phyloP scores from a whole-genome alignment of 2,113 vertebrate genomes.

The Salvelinus namaycush region DNA sequence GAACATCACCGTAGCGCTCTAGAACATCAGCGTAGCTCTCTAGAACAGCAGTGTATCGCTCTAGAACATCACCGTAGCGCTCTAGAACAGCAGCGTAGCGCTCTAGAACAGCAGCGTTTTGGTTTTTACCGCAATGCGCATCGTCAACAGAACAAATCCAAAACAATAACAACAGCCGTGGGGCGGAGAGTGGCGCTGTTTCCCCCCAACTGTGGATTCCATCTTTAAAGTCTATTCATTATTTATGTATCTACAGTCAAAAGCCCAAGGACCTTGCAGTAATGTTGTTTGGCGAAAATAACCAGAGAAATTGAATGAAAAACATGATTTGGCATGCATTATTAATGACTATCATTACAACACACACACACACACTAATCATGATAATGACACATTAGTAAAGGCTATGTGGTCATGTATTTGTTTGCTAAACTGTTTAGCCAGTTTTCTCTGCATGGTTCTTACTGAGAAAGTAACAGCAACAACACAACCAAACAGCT shows the following conservation, averaged over 20 bases:
- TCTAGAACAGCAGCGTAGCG: too few relatives aligned
- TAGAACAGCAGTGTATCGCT: too few relatives aligned
- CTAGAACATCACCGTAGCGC: too few relatives aligned
- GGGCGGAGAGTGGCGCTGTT: constrained; percentile 47
- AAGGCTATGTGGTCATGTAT: constrained; percentile 64
- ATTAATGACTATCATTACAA: constrained; percentile 72
- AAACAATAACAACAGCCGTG: too few relatives aligned
- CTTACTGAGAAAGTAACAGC: constrained; percentile 10
- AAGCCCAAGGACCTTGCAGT: constrained; percentile 66
- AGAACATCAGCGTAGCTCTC: too few relatives aligned
- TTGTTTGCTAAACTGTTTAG: constrained; percentile 47
- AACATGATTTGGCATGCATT: constrained; percentile 68
- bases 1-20: too few relatives aligned
- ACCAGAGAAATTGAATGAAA: constrained; percentile 73
- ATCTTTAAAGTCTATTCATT: constrained; percentile 73
- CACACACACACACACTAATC: constrained; percentile 29
- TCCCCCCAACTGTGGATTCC: constrained; percentile 17
- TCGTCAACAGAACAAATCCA: too few relatives aligned
- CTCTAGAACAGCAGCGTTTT: too few relatives aligned
- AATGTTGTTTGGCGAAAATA: constrained; percentile 65
- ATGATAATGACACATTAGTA: constrained; percentile 55
- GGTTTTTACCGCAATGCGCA: too few relatives aligned
- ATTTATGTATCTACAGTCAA: constrained; percentile 73
- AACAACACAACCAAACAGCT: neutral
- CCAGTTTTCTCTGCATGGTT: constrained; percentile 64